These are phyloP conservation scores for Contarinia nasturtii DNA, from an alignment of 1,140 invertebrate genomes.

Conservation along the genomic window DNA sequence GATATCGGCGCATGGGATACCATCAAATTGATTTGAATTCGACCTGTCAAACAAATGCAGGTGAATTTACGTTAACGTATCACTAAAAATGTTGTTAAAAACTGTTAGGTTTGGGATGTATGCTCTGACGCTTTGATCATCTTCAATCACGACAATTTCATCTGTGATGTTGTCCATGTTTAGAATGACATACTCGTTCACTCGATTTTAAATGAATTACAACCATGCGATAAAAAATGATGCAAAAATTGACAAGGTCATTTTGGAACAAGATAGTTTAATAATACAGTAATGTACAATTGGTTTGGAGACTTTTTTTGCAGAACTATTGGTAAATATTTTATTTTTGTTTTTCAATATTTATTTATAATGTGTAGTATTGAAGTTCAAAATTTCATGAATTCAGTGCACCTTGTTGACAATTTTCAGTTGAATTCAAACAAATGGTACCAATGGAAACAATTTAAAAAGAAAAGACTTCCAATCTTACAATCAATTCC, in stretches of 20 bases:
- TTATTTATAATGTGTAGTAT: not conserved
- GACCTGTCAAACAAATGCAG: slow-evolving; percentile 69
- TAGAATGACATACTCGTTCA: slow-evolving; percentile 79
- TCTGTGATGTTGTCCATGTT: slow-evolving; percentile 68
- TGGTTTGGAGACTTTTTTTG: slow-evolving; percentile 9
- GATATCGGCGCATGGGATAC: slow-evolving; percentile 68
- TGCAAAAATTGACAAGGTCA: slow-evolving; percentile 30
- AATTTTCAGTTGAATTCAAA: too few relatives aligned
- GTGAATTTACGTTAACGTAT: slow-evolving; percentile 26
- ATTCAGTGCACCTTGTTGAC: slow-evolving; percentile 44
- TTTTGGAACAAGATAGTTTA: slow-evolving; percentile 22
- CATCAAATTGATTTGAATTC: slow-evolving; percentile 44
- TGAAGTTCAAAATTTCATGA: slow-evolving; percentile 17
- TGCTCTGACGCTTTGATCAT: slow-evolving; percentile 72
- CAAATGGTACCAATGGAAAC: slow-evolving; percentile 42
- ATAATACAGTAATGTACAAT: slow-evolving; percentile 22
- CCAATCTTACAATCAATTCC: slow-evolving; percentile 55
- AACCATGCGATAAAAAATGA: slow-evolving; percentile 25
- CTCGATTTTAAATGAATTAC: slow-evolving; percentile 39
- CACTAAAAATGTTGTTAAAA: not conserved
- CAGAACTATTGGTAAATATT: not conserved
- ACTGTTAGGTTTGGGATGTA: slow-evolving; percentile 69
- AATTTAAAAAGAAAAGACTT: slow-evolving; percentile 61
- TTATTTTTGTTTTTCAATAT: not conserved
- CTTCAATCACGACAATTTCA: slow-evolving; percentile 54